Percentiles rank a stretch among this genome's conserved stretches.
These are phyloP conservation scores for Malurus melanocephalus DNA, from an alignment of 2,113 vertebrate genomes.

Conservation along the genomic window DNA sequence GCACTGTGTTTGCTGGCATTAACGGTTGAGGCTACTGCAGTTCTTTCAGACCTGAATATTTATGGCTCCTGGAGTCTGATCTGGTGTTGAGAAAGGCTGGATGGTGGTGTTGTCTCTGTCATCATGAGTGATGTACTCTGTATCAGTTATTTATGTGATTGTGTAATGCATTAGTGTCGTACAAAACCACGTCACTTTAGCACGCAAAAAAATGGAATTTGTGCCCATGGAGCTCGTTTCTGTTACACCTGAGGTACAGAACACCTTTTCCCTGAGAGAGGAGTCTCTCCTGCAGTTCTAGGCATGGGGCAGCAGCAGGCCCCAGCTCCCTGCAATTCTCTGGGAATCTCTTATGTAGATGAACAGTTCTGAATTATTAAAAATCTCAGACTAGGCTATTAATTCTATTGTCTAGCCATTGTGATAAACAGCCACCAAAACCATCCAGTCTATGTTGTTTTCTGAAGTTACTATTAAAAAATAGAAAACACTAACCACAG, in stretches of 20 bases:
- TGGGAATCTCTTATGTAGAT: not conserved
- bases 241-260: not conserved
- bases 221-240: not conserved
- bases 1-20: not conserved
- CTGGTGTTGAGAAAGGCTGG: not conserved
- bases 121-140: not conserved
- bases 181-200: not conserved
- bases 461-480: not conserved
- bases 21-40: not conserved
- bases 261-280: not conserved
- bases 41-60: not conserved
- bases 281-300: not conserved
- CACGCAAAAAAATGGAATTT: not conserved
- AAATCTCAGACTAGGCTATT: not conserved
- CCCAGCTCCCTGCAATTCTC: not conserved
- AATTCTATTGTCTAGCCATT: not conserved
- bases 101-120: slow-evolving; percentile 11
- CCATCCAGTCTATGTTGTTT: not conserved
- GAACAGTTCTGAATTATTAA: not conserved
- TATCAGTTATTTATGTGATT: not conserved
- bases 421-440: not conserved
- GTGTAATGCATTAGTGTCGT: not conserved
- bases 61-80: not conserved
- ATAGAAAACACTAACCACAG: not conserved
- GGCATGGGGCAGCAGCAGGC: not conserved